Base-by-base conservation (phyloP, 2,797 vertebrate species). In the Macroramphosus scolopax region DNA sequence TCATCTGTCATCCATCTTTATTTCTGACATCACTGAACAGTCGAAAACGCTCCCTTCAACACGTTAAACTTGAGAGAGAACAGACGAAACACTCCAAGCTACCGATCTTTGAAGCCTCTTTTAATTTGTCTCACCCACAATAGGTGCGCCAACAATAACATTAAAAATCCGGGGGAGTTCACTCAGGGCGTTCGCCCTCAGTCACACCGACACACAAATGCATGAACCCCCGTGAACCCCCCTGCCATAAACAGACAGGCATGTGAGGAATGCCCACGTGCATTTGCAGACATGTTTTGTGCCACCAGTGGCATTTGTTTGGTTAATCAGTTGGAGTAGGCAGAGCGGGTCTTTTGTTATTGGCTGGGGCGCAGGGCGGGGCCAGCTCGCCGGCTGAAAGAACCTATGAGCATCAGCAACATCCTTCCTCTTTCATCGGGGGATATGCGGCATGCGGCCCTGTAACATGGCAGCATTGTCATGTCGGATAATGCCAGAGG, bases 351-450 rank as follows among this genome's bases (percentile, higher is more conserved):
- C 81, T 59, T 82, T 87, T 87, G 80, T 87, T 72, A 76, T 73
- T 66, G 77, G 73, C 64, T 59, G 63, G 58, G 52, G 54, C 18
- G 8, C 63, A 36, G 77, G 79, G 80, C 31, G 56, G 77, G 55
- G 78, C 68, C 60, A 63, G 53, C 15, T 17, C 34, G 8, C n/a
- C 8, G 55, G 26, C 62, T 83, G 68, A 84, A 85, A 86, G 83
- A 83, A 82, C 73, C 78, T 71, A 66, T 78, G 68, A 78, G 81
- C 79, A 84, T 86, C 83, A 88, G 84, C 86, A 86, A 84, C 78
- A 81, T 87, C 72, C 79, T 68, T 54, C 63, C 49, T 30, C 75
- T 78, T 78, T 81, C 80, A 82, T 55, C 34, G 1, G 57, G 48
- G 54, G 52, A n/a, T n/a, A 74, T 63, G 65, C 55, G 39, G 58